Evolutionary conservation across 2,888 invertebrate genomes (phyloP), one percentile per base, ranked within the genome.

Genomic region (Agonopterix alstromeriana): DNA sequence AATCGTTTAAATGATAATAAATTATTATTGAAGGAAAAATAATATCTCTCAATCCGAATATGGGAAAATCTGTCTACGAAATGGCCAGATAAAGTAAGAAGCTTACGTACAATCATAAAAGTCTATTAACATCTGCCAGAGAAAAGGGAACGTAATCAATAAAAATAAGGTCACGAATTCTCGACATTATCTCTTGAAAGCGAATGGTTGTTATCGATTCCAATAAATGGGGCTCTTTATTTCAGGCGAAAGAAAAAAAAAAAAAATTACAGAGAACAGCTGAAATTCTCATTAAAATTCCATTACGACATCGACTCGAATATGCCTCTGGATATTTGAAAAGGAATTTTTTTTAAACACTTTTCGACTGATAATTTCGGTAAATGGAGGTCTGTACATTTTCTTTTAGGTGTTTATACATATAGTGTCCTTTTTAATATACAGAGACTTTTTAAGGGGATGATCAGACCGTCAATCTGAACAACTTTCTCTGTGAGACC

Each of bases 271-370:
- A 65, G 56, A 59, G 71, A 71, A 68, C 67, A 69, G 71, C 73
- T 70, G 73, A 77, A 80, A 71, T 78, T 73, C 80, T 82, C 81
- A 81, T 81, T 82, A 80, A 80, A 81, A 82, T 82, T 81, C 80
- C 81, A 81, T 82, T 81, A 82, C 69, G 67, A 53, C 59, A 57
- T 63, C 65, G 63, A 63, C 58, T 68, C 59, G 67, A 76, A 73
- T 74, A 73, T 69, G 62, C 61, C 67, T 61, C 69, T 68, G 65
- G 70, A 68, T 70, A 49, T 70, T 74, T 70, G 64, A 67, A 57
- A 64, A 59, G 46, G 46, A 35, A 41, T 27, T 40, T 14, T 12
- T 42, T 38, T n/a, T 49, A 59, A 68, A 27, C 27, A 27, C 27
- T 27, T 27, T 27, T 27, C 27, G 27, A 27, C 27, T 27, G 27